Base-by-base conservation (phyloP, 2,113 vertebrate species). In the Austrofundulus limnaeus region DNA sequence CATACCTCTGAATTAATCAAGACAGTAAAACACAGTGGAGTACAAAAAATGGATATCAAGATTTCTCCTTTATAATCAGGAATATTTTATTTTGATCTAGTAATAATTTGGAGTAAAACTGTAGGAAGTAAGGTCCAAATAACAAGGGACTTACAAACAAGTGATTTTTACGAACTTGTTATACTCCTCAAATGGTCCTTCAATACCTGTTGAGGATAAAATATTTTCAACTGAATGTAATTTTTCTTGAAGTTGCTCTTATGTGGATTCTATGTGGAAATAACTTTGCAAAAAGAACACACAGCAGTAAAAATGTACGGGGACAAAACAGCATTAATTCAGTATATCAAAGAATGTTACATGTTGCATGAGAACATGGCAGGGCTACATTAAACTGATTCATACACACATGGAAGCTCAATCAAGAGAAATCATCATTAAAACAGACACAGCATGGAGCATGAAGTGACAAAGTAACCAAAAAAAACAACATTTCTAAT, bases 131-230 rank as follows among this genome's bases (percentile, higher is more conserved):
- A 89, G 87, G 88, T 91, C 91, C 90, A 93, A 92, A 92, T 90
- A 91, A 91, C 88, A 92, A 91, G 85, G 87, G 89, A 92, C 92
- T 92, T 92, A 92, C 91, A 93, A 92, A 91, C 89, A 90, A 92
- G 91, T 90, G 92, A 92, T 85, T 89, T 92, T 88, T 92, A 92
- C 90, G 89, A 91, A 92, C 90, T 92, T 90, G 90, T 92, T 91
- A 89, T 90, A 92, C 89, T 93, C 91, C 89, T 92, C 92, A 92
- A 93, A 91, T 83, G 89, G 89, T 92, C 90, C 90, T 92, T 92
- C 90, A 92, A 87, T 93, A 92, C 91, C 91, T 91, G 92, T 92
- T 92, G 91, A 92, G 91, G 87, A 93, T 92, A 92, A 92, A 92
- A 93, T 92, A 92, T 92, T 91, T 92, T 88, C 88, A 91, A 92